phyloP scores from a whole-genome alignment of 2,113 vertebrate genomes.

The Cynocephalus volans region DNA sequence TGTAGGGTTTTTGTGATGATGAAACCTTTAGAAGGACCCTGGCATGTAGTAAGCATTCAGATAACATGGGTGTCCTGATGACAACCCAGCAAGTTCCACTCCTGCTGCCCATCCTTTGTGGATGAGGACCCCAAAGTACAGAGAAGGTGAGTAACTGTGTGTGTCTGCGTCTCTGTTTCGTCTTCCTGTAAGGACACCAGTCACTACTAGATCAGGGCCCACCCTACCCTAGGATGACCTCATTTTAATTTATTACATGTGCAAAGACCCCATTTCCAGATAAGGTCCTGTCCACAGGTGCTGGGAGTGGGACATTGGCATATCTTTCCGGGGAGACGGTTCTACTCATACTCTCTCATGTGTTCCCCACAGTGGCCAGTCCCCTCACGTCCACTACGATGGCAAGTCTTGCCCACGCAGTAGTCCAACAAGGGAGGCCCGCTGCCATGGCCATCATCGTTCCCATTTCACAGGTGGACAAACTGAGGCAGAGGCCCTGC shows the following conservation, averaged over 20 bases:
- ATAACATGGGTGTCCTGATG: rapidly evolving
- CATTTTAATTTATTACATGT: rapidly evolving
- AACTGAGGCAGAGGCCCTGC: neutral
- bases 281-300: neutral
- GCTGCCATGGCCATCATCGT: rapidly evolving
- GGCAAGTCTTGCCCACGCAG: rapidly evolving
- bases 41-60: rapidly evolving
- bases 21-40: no score
- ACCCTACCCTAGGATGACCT: rapidly evolving
- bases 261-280: neutral
- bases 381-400: rapidly evolving
- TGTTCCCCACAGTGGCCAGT: rapidly evolving
- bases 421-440: neutral
- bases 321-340: rapidly evolving
- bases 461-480: neutral
- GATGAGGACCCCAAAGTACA: neutral
- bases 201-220: rapidly evolving
- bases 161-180: neutral
- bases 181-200: neutral
- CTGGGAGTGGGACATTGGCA: neutral
- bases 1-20: rapidly evolving
- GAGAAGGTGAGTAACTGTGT: rapidly evolving
- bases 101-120: rapidly evolving
- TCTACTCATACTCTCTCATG: no score
- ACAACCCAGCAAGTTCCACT: rapidly evolving